Conservation (phyloP, 2,888 invertebrate genomes). For the Belgica antarctica region DNA sequence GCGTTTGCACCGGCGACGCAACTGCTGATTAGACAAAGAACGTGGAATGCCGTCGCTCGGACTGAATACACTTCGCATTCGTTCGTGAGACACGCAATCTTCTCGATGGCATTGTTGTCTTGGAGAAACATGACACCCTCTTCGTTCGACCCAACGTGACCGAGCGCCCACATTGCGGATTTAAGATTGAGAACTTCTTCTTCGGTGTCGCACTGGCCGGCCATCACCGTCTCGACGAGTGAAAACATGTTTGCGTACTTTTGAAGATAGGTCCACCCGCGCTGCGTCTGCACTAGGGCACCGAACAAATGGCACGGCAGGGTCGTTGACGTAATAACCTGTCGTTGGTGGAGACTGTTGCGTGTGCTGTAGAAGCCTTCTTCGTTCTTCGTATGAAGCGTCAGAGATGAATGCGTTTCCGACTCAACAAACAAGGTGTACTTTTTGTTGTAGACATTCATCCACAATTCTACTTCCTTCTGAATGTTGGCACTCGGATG, state of each 20-base stretch:
- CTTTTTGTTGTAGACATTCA: constrained; percentile 69
- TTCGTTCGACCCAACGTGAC: constrained; percentile 75
- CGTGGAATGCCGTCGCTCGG: constrained; percentile 85
- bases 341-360: constrained; percentile 60
- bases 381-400: constrained; percentile 76
- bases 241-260: constrained; percentile 51
- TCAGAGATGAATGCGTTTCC: constrained; percentile 81
- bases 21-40: constrained; percentile 79
- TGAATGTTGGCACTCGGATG: constrained; percentile 65
- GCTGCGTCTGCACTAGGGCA: constrained; percentile 71
- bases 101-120: constrained; percentile 52
- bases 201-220: constrained; percentile 63
- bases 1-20: constrained; percentile 80
- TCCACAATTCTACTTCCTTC: constrained; percentile 78
- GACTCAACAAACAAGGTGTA: constrained; percentile 90
- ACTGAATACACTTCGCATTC: constrained; percentile 81
- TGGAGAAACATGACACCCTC: constrained; percentile 74
- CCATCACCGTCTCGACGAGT: constrained; percentile 50
- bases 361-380: constrained; percentile 72
- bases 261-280: constrained; percentile 53
- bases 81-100: constrained; percentile 67
- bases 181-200: constrained; percentile 76
- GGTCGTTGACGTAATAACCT: constrained; percentile 57
- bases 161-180: constrained; percentile 84
- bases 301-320: constrained; percentile 75